phyloP scores from a whole-genome alignment of 2,113 vertebrate species.

The Leiothrix lutea region DNA sequence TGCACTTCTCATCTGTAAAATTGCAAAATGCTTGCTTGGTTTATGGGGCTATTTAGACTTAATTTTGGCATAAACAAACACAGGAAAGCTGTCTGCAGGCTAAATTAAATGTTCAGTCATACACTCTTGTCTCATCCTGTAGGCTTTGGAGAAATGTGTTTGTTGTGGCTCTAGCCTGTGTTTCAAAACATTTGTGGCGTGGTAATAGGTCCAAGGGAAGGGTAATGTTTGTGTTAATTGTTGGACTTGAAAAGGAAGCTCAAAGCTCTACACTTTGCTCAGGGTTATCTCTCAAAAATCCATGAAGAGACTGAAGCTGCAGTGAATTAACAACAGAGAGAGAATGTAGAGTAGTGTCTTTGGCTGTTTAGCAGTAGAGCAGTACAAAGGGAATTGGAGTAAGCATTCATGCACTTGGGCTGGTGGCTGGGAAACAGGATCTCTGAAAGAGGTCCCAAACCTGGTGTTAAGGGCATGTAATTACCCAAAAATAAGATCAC shows the following conservation, averaged over 20 bases:
- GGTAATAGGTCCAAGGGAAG: neutral
- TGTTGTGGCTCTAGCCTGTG: conserved; percentile 16
- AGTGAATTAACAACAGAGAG: neutral
- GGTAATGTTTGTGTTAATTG: neutral
- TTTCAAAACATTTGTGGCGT: neutral
- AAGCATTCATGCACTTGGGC: neutral
- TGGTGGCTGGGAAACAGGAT: neutral
- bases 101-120: neutral
- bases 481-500: neutral
- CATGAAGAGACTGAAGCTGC: neutral
- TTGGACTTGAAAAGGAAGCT: neutral
- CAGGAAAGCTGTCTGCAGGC: conserved; percentile 3
- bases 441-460: neutral
- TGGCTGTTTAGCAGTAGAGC: neutral
- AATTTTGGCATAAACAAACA: neutral
- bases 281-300: neutral
- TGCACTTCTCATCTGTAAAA: neutral
- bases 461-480: neutral
- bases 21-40: neutral
- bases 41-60: neutral
- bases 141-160: neutral
- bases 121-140: neutral
- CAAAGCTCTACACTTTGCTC: neutral
- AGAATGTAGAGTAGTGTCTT: neutral
- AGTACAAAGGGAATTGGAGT: neutral